Conservation (phyloP, 2,888 invertebrate genomes). For the Ornithoptera alexandrae region DNA sequence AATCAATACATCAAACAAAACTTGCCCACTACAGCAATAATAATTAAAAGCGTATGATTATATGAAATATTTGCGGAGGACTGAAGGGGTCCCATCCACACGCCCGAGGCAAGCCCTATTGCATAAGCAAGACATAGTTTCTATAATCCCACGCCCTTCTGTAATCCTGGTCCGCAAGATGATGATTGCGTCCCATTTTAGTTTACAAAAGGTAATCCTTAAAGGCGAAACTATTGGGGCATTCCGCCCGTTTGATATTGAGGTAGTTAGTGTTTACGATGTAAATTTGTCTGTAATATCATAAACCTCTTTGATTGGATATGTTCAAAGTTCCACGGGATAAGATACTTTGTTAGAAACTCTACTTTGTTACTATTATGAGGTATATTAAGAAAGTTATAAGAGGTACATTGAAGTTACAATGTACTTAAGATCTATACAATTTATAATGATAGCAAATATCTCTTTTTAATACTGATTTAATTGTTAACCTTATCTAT, state of each 20-base stretch:
- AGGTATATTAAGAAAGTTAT: conserved; percentile 3
- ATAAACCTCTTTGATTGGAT: conserved; percentile 77
- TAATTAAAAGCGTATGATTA: conserved; percentile 80
- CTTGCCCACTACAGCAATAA: conserved; percentile 73
- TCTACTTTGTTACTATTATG: conserved; percentile 25
- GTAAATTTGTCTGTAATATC: conserved; percentile 76
- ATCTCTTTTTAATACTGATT: too few species aligned
- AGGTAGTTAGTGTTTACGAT: conserved; percentile 73
- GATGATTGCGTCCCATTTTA: conserved; percentile 78
- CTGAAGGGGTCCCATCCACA: conserved; percentile 55
- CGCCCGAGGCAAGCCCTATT: conserved; percentile 57
- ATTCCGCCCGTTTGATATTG: conserved; percentile 61
- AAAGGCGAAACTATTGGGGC: conserved; percentile 72
- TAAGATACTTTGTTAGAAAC: conserved; percentile 43
- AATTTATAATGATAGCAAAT: too few species aligned
- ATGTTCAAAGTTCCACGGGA: conserved; percentile 60
- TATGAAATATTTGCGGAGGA: conserved; percentile 77
- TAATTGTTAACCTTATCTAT: too few species aligned
- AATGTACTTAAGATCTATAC: too few species aligned
- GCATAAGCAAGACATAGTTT: conserved; percentile 50
- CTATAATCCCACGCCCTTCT: conserved; percentile 56
- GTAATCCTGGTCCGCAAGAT: conserved; percentile 74
- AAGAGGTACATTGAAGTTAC: background rate
- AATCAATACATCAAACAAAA: conserved; percentile 80
- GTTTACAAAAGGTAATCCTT: conserved; percentile 80